Evolutionary conservation across 2,113 vertebrate genomes (phyloP), one percentile per base, ranked within the genome.

Genomic region (Amphilophus citrinellus): DNA sequence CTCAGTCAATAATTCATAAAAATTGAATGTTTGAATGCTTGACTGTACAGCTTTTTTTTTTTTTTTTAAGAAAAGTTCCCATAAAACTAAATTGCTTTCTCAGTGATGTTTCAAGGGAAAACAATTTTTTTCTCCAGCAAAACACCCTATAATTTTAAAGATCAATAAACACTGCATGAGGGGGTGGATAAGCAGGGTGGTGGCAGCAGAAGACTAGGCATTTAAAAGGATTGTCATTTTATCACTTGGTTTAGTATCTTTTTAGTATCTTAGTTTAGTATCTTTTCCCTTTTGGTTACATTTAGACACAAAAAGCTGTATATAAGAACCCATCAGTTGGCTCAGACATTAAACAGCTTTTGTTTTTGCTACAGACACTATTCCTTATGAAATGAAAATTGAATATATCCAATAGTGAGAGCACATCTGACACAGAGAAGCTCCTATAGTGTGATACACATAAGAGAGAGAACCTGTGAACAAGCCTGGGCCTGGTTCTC

Each of bases 11-110:
- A 56, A 73, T 11, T 27, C 22, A 42, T 22, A 81, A 60, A 76
- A 62, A 61, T 88, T 83, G 79, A 56, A 27, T 27, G 27, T 3
- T 88, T 83, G 79, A 56, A 27, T 27, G 27, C 27, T 88, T 83
- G 79, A 56, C 68, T 56, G 18, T 32, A 73, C 17, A 73, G 27
- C 8, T 37, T 37, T 37, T 2, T 39, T 5, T 35, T 7, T 35
- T 35, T 39, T 39, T 39, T 39, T 39, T 0, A 39, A 39, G 9
- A 39, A 39, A 39, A 39, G 37, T 9, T 73, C 68, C 68, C 27
- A 56, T n/a, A 73, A n/a, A 73, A 73, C 18, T 73, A 35, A 35
- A 73, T 8, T 56, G 1, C 27, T 32, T 73, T 56, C 47, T 14
- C 68, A 9, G 27, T 56, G 27, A 56, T 56, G 47, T 56, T 73